A percentile compares a stretch with the other conserved stretches of the same genome.
phyloP scores from a whole-genome alignment of 2,113 vertebrate genomes.

The Alligator mississippiensis region DNA sequence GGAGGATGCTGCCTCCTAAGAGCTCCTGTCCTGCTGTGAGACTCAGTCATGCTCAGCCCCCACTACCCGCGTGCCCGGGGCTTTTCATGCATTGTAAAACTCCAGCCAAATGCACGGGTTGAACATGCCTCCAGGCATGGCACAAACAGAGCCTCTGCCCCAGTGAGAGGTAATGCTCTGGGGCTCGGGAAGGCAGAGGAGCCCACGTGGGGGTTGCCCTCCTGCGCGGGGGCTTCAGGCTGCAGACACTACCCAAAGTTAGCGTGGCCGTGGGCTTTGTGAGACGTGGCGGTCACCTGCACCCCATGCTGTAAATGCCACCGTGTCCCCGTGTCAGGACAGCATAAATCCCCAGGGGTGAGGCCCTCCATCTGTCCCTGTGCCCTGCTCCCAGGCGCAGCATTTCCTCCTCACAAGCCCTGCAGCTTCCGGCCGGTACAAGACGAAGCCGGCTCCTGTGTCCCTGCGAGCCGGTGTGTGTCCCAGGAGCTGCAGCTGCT shows the following conservation, averaged over 20 bases:
- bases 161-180: background rate
- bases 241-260: background rate
- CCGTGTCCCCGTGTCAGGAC: background rate
- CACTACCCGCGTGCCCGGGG: background rate
- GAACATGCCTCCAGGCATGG: background rate
- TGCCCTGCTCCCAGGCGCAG: fast-evolving
- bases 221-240: background rate
- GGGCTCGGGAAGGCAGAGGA: background rate
- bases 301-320: background rate
- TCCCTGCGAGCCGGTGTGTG: background rate
- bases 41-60: too few species aligned
- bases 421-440: fast-evolving
- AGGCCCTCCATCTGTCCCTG: fast-evolving
- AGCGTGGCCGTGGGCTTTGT: background rate
- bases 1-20: too few species aligned
- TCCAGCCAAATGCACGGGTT: background rate
- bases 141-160: too few species aligned
- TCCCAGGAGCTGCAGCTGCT: background rate
- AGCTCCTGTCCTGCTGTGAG: too few species aligned
- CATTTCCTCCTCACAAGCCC: fast-evolving
- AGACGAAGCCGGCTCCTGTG: fast-evolving
- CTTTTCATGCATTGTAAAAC: background rate
- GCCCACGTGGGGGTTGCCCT: background rate
- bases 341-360: background rate
- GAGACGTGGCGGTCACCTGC: background rate